Percentiles rank a stretch among this genome's conserved stretches.
Conservation (phyloP, 2,888 invertebrate species). For the Troides aeacus region DNA sequence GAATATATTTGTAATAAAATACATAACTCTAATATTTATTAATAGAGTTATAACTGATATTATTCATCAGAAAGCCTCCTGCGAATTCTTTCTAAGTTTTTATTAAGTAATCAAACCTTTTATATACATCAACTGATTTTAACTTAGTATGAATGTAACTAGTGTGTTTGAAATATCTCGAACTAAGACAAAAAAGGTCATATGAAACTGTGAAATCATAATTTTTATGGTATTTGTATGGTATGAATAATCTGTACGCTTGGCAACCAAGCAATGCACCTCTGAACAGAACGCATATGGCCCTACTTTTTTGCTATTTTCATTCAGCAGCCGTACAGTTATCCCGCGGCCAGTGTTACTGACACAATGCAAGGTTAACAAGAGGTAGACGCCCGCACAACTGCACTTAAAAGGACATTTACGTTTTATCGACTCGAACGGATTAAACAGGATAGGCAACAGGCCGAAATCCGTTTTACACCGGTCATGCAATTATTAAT, state of each 20-base stretch:
- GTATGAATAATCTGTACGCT: neutral
- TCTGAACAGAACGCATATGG: conserved; percentile 30
- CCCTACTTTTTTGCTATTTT: conserved; percentile 57
- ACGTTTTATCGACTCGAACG: conserved; percentile 50
- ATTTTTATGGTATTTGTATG: neutral
- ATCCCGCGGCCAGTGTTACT: conserved; percentile 67
- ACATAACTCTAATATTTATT: neutral
- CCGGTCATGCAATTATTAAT: conserved; percentile 38
- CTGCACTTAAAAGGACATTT: conserved; percentile 61
- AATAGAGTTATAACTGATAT: neutral
- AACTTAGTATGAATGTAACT: neutral
- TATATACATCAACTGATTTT: neutral
- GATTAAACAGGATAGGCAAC: conserved; percentile 49
- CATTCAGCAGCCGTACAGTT: conserved; percentile 69
- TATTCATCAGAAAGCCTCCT: neutral
- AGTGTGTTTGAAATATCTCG: neutral
- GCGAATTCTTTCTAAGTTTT: neutral
- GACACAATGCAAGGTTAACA: conserved; percentile 73
- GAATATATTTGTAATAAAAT: neutral
- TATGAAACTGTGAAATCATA: neutral
- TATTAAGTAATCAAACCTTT: neutral
- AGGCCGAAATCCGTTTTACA: conserved; percentile 49
- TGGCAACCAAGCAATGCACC: neutral
- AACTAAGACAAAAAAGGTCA: neutral
- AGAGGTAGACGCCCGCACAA: conserved; percentile 67